Percentiles rank a stretch among this genome's conserved stretches.
phyloP scores from a whole-genome alignment of 2,888 invertebrate genomes.

The Ophion ellenae region DNA sequence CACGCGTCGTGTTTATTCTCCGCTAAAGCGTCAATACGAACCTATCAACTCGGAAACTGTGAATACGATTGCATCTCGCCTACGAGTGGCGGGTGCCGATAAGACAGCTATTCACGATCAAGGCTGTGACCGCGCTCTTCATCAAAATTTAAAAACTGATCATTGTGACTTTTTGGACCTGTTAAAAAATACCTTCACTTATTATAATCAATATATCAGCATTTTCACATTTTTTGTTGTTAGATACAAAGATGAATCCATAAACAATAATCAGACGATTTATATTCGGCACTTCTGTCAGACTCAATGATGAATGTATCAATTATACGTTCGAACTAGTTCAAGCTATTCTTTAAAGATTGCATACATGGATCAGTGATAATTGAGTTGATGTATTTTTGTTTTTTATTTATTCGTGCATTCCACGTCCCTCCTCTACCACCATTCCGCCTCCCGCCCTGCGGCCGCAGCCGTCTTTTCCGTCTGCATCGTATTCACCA shows the following conservation, averaged over 20 bases:
- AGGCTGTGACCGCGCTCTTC: background rate
- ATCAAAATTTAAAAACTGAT: too few species aligned
- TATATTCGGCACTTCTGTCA: background rate
- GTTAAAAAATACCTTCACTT: too few species aligned
- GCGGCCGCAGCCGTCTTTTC: too few species aligned
- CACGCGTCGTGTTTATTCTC: conserved; percentile 38
- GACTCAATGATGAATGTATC: background rate
- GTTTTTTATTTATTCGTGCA: too few species aligned
- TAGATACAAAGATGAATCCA: background rate
- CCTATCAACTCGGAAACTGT: conserved; percentile 17
- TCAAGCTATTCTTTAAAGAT: too few species aligned
- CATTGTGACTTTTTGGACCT: too few species aligned
- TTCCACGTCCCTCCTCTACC: too few species aligned
- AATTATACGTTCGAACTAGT: background rate
- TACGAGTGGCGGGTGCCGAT: conserved; percentile 12
- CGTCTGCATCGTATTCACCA: too few species aligned
- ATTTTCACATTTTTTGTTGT: background rate
- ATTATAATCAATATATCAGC: background rate
- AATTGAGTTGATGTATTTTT: too few species aligned
- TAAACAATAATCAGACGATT: too few species aligned
- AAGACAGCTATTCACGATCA: conserved; percentile 2
- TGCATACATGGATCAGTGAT: too few species aligned
- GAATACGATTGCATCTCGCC: background rate
- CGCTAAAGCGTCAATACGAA: conserved; percentile 21
- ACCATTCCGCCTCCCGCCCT: too few species aligned